Evolutionary conservation across 2,113 vertebrate species (phyloP), one percentile per base, ranked within the genome.

Genomic region (Rhodinocichla rosea): DNA sequence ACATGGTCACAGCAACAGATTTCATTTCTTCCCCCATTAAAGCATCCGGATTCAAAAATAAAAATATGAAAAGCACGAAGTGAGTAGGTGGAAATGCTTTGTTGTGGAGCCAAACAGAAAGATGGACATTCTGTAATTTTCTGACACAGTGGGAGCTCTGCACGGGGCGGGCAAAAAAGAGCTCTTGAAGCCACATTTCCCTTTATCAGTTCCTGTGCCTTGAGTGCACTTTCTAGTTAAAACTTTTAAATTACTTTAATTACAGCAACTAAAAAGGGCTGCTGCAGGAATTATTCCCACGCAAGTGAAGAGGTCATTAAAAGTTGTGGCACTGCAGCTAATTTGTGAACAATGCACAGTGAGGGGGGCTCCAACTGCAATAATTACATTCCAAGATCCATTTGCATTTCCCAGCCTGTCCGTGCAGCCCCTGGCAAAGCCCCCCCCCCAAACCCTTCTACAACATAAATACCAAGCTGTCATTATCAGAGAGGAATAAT

Each of bases 231-330:
- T 95, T 62, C 87, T 83, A 63, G 97, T 93, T 96, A 88, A 97
- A 98, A 96, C 71, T 96, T 97, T 89, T 57, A 89, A 96, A 89
- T 75, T 4, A 50, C 86, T 96, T 97, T 97, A 96, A 96, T 97
- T 96, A 92, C 49, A 89, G 63, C 53, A 85, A 78, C 87, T 79
- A 50, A 65, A 95, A 97, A 91, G 39, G 53, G 45, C 32, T 55
- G 76, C 83, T 64, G 78, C 85, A 75, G 88, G 76, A 95, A 92
- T 90, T 28, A 62, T 55, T 65, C 44, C 64, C 76, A 70, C 40
- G 1, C 27, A 76, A 69, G 90, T 37, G 74, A 82, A 95, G 73
- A 84, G 94, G 76, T 95, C 87, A 77, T 95, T 94, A 94, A 50
- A 70, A 95, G 70, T 49, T 89, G 80, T 90, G 71, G n/a, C 64